Evolutionary conservation across 2,113 vertebrate genomes (phyloP), one percentile per base, ranked within the genome.

Genomic region (Lophochroa leadbeateri): DNA sequence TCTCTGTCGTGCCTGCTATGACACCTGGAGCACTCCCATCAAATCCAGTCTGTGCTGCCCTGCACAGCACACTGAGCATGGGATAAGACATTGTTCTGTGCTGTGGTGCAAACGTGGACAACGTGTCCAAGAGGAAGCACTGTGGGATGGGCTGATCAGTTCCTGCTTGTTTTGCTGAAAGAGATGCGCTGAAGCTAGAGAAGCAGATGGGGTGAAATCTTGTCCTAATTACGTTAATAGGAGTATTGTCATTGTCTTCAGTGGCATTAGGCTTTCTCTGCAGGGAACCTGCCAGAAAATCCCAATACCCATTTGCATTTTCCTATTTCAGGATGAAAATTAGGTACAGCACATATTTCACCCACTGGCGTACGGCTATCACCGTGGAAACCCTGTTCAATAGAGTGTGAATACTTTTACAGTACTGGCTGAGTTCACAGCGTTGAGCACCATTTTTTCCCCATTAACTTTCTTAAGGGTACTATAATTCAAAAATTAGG

Each of bases 371-470:
- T 91, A 78, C 0, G 2, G 91, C 80, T 88, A 91, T 96, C 92
- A 86, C 92, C 18, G 1, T 94, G 92, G 95, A 95, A 96, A 97
- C 86, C 13, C 65, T 71, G 60, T 86, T 92, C 82, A 94, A 89
- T 46, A 84, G 83, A 86, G 60, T 88, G 83, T 94, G 91, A 94
- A 96, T 88, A 93, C 50, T 92, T 97, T 78, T 91, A 92, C 80
- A 64, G 71, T 76, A 71, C 86, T 92, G 71, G 86, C 90, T 78
- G 69, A 27, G 49, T 83, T 92, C 35, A n/a, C 18, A 72, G n/a
- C 75, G 71, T 72, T 95, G 47, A 92, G 35, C 24, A 83, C 55
- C 29, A 64, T 76, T 96, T 92, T 83, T 10, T 50, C 52, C 53
- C 68, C 47, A 86, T 91, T 92, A 95, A 90, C 76, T 94, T 96